These are phyloP conservation scores for cattle (Bos taurus) DNA, from an alignment of 2,113 vertebrate species.

Conservation along the genomic window ARS-UCD2.0 NC_037329.1:1410001-1410500, in stretches of 20 bases:
- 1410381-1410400: not conserved
- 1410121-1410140: not conserved
- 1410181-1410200: not conserved
- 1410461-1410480: not conserved
- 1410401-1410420: not conserved
- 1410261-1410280: not conserved
- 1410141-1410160: not conserved
- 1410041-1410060: not conserved
- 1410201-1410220: not conserved
- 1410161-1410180: not conserved
- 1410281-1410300: not conserved
- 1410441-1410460: not conserved
- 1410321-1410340: not conserved
- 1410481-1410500: not conserved
- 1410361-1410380: not conserved
- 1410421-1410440: not conserved
- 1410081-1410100: not conserved
- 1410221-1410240: no score
- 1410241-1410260: not conserved
- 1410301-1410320: not conserved
- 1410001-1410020: not conserved
- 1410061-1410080: not conserved
- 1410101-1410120: not conserved
- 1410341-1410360: not conserved
- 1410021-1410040: not conserved